Evolutionary conservation across 2,113 vertebrate species (phyloP), one percentile per base, ranked within the genome.

Genomic region (Paradoxurus hermaphroditus): DNA sequence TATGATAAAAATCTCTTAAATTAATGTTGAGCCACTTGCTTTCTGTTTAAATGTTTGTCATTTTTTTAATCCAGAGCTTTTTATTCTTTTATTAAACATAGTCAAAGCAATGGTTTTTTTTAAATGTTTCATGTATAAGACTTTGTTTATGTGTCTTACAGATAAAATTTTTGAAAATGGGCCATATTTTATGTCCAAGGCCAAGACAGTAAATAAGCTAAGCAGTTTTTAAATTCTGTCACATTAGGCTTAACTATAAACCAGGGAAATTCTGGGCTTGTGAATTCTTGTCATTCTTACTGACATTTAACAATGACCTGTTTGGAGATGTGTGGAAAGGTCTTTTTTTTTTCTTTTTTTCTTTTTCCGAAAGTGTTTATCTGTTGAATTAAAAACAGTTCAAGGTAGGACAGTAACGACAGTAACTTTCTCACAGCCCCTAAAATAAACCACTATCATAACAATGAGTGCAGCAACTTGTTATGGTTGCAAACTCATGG

Each of bases 101-200:
- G 29, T 91, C 41, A 41, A 90, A 78, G n/a, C 90, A 53, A 53
- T 86, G 11, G 27, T 44, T 82, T 65, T 94, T 86, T 83, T 2
- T 18, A 36, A 65, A 39, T 46, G 41, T 46, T 16, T 94, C n/a
- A 46, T 44, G 19, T 31, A 72, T 72, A 95, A 67, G 4, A 82
- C 59, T 90, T 89, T 86, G n/a, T 77, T 93, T 73, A 82, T 63
- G 86, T 9, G 68, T 27, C 34, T 2, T 56, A 18, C 36, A 70
- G 95, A 59, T 73, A 86, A 88, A 91, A 81, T 81, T 82, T 29
- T 90, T 90, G 34, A 23, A 68, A 96, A 51, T 65, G 18, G 44
- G 21, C 36, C 41, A 67, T 67, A 87, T 86, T 86, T 93, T 89
- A 44, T 89, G 36, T 89, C 59, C 59, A 87, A 75, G 5, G 81